Base-by-base conservation (phyloP, 2,888 invertebrate genomes). In the Epirrita christyi region DNA sequence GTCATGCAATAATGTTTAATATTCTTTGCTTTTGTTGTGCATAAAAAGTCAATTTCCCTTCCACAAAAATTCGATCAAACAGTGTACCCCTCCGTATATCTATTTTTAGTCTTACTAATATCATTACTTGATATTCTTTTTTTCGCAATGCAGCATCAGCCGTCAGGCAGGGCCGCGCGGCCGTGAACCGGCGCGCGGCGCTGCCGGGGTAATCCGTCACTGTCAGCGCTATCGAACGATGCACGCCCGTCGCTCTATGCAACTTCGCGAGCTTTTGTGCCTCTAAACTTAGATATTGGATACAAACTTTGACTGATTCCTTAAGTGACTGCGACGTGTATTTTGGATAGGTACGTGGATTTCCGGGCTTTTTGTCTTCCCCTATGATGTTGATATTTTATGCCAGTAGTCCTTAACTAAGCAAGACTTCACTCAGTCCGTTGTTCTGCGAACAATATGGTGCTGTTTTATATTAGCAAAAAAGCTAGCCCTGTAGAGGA, bases 221-320 rank as follows among this genome's bases (percentile, higher is more conserved):
- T 85, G 87, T 86, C 87, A 81, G 68, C 80, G 84, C 78, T 87
- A 87, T 87, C 87, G 86, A 86, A 77, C 86, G 85, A 75, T 83
- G 84, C 84, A 84, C 81, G 80, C 78, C 76, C 78, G 75, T 64
- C 72, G 70, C 58, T 58, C 66, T 63, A 61, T 66, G 66, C 66
- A 66, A 60, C 66, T 60, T 64, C 45, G 54, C 53, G 48, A 44
- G 60, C 55, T 56, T 52, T 55, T 54, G 46, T 56, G 54, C 52
- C 65, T 54, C 49, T 60, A 66, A 66, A 66, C 66, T 66, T 66
- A 64, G 66, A 60, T 55, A 59, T 88, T 86, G 84, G 85, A 85
- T 86, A 86, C 80, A 85, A 86, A 88, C 81, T 88, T 85, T 81
- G 83, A 86, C 85, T 83, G 84, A 85, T 86, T 83, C 76, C 78